Evolutionary conservation across 2,797 vertebrate genomes (phyloP).

Genomic region (Odontamblyopus rebecca): DNA sequence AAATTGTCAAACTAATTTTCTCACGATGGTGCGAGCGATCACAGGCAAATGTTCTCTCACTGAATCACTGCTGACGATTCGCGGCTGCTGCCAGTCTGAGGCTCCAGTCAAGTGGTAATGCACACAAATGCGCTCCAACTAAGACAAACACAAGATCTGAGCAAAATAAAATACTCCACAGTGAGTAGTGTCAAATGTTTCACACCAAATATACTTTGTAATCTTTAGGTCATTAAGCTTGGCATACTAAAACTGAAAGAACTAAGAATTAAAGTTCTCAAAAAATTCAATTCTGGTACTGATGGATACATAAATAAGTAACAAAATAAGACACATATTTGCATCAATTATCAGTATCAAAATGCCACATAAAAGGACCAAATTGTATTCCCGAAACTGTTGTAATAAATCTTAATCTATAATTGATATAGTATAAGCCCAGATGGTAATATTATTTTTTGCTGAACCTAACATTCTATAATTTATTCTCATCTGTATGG

Average conservation of each 20-base stretch:
- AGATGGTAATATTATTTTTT: not conserved
- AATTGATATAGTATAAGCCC: not conserved
- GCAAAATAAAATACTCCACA: constrained; percentile 35
- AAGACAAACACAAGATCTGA: constrained; percentile 40
- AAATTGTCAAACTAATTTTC: constrained; percentile 62
- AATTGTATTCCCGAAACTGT: not conserved
- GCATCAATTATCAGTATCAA: not conserved
- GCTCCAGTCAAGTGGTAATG: constrained; percentile 33
- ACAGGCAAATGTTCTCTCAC: constrained; percentile 73
- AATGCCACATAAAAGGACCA: not conserved
- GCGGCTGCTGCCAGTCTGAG: constrained; percentile 46
- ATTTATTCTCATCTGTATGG: too few relatives aligned
- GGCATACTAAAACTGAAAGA: not conserved
- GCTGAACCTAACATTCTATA: not conserved
- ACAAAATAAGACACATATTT: not conserved
- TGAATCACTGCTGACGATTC: constrained; percentile 69
- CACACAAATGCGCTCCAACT: constrained; percentile 31
- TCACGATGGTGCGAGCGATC: constrained; percentile 54
- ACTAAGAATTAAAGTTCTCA: not conserved
- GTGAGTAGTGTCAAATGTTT: constrained; percentile 4
- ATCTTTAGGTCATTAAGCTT: not conserved
- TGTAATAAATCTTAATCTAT: too few relatives aligned
- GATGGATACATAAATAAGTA: not conserved
- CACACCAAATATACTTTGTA: not conserved
- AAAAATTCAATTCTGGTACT: too few relatives aligned